These are phyloP conservation scores for Hestina assimilis DNA, from an alignment of 1,140 invertebrate species.

Conservation along the genomic window DNA sequence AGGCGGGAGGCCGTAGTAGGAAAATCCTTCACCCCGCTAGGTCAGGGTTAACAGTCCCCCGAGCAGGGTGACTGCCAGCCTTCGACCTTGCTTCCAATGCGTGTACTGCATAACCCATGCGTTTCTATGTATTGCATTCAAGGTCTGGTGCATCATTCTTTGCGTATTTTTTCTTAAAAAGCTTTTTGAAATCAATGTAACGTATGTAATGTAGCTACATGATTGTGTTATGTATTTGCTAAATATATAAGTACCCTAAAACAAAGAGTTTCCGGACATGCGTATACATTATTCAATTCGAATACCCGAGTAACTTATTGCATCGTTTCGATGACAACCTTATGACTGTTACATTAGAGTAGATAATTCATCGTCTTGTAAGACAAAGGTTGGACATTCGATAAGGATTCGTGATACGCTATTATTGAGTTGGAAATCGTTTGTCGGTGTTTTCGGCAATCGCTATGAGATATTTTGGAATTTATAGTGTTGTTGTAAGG, in stretches of 20 bases:
- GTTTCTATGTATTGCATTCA: slow-evolving; percentile 39
- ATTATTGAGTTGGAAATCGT: slow-evolving; percentile 62
- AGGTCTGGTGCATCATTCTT: slow-evolving; percentile 6
- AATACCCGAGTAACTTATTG: slow-evolving; percentile 47
- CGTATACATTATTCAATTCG: slow-evolving; percentile 52
- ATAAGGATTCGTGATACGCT: slow-evolving; percentile 52
- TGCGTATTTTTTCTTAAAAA: too few relatives aligned
- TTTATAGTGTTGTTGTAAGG: slow-evolving; percentile 47
- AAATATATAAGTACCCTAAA: slow-evolving; percentile 13
- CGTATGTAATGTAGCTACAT: too few relatives aligned
- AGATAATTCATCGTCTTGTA: slow-evolving; percentile 61
- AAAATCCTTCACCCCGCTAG: slow-evolving; percentile 75
- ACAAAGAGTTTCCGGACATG: slow-evolving; percentile 56
- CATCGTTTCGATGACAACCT: slow-evolving; percentile 46
- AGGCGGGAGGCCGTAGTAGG: slow-evolving; percentile 66
- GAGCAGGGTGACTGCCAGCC: slow-evolving; percentile 54
- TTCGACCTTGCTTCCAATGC: slow-evolving; percentile 69
- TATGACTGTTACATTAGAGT: slow-evolving; percentile 61
- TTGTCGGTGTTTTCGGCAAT: slow-evolving; percentile 32
- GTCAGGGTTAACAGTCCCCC: slow-evolving; percentile 75
- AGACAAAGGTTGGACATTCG: slow-evolving; percentile 38
- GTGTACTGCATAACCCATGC: slow-evolving; percentile 40
- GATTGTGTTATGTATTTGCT: background rate
- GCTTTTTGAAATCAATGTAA: too few relatives aligned
- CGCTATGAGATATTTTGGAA: slow-evolving; percentile 28